These are phyloP conservation scores for Cisticola juncidis DNA, from an alignment of 2,113 vertebrate species.

Conservation along the genomic window DNA sequence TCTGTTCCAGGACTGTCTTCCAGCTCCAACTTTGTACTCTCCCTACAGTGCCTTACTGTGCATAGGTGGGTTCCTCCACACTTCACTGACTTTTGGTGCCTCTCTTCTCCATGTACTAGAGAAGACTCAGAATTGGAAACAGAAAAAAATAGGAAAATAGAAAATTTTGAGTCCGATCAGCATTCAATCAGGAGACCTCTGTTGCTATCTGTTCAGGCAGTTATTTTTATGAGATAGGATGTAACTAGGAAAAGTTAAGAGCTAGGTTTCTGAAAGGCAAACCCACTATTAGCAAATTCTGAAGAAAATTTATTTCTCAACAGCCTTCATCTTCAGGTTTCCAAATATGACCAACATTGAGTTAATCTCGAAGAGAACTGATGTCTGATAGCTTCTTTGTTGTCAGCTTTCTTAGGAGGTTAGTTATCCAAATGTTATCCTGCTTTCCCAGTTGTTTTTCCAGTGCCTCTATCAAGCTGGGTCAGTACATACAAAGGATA, in stretches of 20 bases:
- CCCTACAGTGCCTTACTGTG: not conserved
- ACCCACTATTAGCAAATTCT: not conserved
- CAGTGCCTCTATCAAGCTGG: not conserved
- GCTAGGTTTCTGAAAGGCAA: not conserved
- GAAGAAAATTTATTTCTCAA: not conserved
- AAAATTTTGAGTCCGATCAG: not conserved
- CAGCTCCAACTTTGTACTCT: not conserved
- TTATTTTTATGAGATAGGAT: not conserved
- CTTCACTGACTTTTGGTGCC: not conserved
- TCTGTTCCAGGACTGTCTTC: not conserved
- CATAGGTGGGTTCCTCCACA: not conserved
- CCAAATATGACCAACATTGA: not conserved
- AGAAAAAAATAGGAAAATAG: not conserved
- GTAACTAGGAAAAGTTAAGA: not conserved
- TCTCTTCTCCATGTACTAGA: not conserved
- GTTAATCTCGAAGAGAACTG: not conserved
- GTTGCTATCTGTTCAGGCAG: not conserved
- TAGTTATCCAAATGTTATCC: not conserved
- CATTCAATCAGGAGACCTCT: not conserved
- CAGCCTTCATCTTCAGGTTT: not conserved
- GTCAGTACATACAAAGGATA: not conserved
- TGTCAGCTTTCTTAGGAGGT: not conserved
- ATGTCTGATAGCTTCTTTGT: not conserved
- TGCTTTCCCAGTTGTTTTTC: not conserved
- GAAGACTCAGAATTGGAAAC: not conserved